Evolutionary conservation across 2,113 vertebrate species (phyloP), one percentile per base, ranked within the genome.

Genomic region (Lamprologus speciosus): DNA sequence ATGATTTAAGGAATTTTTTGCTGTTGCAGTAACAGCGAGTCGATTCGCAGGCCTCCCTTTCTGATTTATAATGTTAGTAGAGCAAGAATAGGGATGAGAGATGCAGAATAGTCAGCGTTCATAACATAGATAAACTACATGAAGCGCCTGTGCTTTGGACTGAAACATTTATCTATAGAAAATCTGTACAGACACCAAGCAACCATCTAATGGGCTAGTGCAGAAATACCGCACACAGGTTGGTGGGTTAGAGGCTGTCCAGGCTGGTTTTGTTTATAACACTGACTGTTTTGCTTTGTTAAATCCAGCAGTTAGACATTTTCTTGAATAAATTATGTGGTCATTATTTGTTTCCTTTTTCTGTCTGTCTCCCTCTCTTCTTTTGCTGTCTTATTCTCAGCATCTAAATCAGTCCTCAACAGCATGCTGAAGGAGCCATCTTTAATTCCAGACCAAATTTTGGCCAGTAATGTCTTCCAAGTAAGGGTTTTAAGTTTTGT

Each of bases 371-470:
- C 14, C 5, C 2, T 84, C 16, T 70, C 28, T 79, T 85, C 5
- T 51, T 89, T 91, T 90, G 88, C 90, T 93, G 85, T 89, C 78
- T 93, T 91, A 92, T 94, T 91, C 81, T 92, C 96, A 99, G 98
- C 97, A 42, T 97, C 98, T 93, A 99, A 99, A 96, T 96, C 96
- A 63, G 93, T 98, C 86, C 95, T 99, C 94, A 99, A 96, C 95
- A 97, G 96, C 95, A 98, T 99, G 98, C 96, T 99, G 2, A 97
- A 98, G 92, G 98, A 99, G 93, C 98, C 99, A 85, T 97, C 98
- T 86, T 96, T 97, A 95, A 99, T 99, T 95, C 96, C 98, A 90
- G 97, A 99, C 96, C 96, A 96, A 94, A 95, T 97, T 93, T 95
- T 99, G 95, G 97, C 98, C 93, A 97, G 96, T 88, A 97, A 99